Evolutionary conservation across 2,888 invertebrate genomes (phyloP).

Genomic region (Torymus auratus): DNA sequence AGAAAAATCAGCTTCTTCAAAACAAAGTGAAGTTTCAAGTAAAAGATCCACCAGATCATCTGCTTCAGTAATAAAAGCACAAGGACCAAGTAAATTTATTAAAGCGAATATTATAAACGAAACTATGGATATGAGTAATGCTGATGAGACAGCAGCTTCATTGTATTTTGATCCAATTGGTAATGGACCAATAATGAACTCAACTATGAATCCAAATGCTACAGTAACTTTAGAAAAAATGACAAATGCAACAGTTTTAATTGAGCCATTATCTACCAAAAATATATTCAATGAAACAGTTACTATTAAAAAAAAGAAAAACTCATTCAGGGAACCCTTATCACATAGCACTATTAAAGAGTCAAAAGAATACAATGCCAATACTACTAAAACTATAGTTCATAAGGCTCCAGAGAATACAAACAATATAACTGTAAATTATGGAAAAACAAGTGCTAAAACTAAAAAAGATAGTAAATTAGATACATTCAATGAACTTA

Average conservation of each 20-base stretch:
- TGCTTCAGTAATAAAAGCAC: constrained; percentile 40
- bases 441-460: constrained; percentile 4
- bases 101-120: constrained; percentile 58
- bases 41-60: constrained; percentile 56
- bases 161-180: constrained; percentile 73
- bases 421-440: constrained; percentile 1
- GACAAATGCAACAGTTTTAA: constrained; percentile 69
- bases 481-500: constrained; percentile 65
- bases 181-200: constrained; percentile 71
- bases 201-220: constrained; percentile 71
- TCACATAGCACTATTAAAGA: constrained; percentile 39
- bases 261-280: constrained; percentile 64
- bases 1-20: constrained; percentile 38
- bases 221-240: constrained; percentile 63
- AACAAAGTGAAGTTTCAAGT: background rate
- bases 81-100: constrained; percentile 33
- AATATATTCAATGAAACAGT: constrained; percentile 67
- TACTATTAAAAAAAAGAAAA: constrained; percentile 61
- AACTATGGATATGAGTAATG: constrained; percentile 57
- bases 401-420: background rate
- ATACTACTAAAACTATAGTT: background rate
- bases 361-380: constrained; percentile 25
- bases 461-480: constrained; percentile 43
- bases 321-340: constrained; percentile 34
- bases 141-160: constrained; percentile 68